phyloP scores from a whole-genome alignment of 2,797 vertebrate genomes.

The Acipenser ruthenus region DNA sequence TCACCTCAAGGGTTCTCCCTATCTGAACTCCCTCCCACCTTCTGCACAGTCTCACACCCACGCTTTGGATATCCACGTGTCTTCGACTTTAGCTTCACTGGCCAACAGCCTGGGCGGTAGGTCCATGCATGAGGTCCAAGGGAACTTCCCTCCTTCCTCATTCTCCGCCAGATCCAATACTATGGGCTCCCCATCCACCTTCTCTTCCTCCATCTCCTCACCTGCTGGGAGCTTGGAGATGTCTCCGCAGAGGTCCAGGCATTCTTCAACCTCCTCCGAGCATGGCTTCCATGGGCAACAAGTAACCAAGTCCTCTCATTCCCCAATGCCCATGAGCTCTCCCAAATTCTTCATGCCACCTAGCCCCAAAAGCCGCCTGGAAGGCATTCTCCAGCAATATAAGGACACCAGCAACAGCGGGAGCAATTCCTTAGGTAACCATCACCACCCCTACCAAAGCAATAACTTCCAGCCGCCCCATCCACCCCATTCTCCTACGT shows the following conservation, averaged over 20 bases:
- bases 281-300: conserved; percentile 1
- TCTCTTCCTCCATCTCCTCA: conserved; percentile 44
- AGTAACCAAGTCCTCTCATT: conserved; percentile 39
- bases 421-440: conserved; percentile 28
- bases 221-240: conserved; percentile 39
- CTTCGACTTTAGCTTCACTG: conserved; percentile 44
- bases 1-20: conserved; percentile 36
- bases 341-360: conserved; percentile 54
- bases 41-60: conserved; percentile 24
- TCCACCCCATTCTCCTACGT: conserved; percentile 17
- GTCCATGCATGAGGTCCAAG: conserved; percentile 20
- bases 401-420: conserved; percentile 61
- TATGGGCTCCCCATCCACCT: conserved; percentile 60
- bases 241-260: conserved; percentile 61
- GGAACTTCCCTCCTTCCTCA: conserved; percentile 38
- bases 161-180: conserved; percentile 33
- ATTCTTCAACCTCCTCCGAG: conserved; percentile 63
- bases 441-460: conserved; percentile 36
- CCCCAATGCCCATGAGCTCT: conserved; percentile 47
- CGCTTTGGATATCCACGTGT: conserved; percentile 32
- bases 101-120: conserved; percentile 21
- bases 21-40: conserved; percentile 34
- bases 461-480: conserved; percentile 41
- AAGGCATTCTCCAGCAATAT: conserved; percentile 64
- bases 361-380: conserved; percentile 62